Evolutionary conservation across 1,140 invertebrate species (phyloP), one percentile per base, ranked within the genome.

Genomic region (Drosophila trapezifrons): DNA sequence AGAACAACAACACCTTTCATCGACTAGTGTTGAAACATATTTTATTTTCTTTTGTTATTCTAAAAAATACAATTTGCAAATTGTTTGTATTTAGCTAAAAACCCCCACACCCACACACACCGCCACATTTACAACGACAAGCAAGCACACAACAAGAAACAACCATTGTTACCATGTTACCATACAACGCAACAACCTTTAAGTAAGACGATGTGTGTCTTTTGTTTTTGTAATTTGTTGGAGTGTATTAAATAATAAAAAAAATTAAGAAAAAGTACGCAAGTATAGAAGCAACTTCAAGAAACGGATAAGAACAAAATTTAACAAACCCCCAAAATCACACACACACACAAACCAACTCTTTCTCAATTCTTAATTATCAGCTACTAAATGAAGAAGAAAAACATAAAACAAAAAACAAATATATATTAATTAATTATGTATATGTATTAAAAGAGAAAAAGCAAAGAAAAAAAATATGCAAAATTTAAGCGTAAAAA

Each of bases 291-390:
- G n/a, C n/a, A 42, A 47, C 20, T 47, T 46, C 13, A 64, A 47
- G 49, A 60, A 42, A 62, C 20, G 38, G 51, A 69, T 22, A 69
- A 66, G 37, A 71, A 9, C 17, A 35, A 65, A 57, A 49, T 55
- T 42, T 29, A 60, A 29, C 22, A 60, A 66, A 46, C 60, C 65
- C 51, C 49, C 13, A 43, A 64, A 52, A 32, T 55, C 46, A 75
- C 72, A 59, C 32, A 60, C 42, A 78, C 58, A 17, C 15, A 60
- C n/a, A 78, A 63, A 63, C 47, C 57, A 75, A 64, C 70, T 74
- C 58, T 71, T 82, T 87, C 70, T 83, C 81, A 83, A 79, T 74
- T 86, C 80, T 83, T 87, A 83, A 89, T 87, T 87, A 87, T 77
- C 63, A 77, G 64, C 73, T 76, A 77, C 74, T 77, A 77, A 47